A percentile compares a stretch with the other conserved stretches of the same genome.
Evolutionary conservation across 35 echinoderm and acorn worm species (phyloP).

Genomic region (Heliocidaris tuberculata): DNA sequence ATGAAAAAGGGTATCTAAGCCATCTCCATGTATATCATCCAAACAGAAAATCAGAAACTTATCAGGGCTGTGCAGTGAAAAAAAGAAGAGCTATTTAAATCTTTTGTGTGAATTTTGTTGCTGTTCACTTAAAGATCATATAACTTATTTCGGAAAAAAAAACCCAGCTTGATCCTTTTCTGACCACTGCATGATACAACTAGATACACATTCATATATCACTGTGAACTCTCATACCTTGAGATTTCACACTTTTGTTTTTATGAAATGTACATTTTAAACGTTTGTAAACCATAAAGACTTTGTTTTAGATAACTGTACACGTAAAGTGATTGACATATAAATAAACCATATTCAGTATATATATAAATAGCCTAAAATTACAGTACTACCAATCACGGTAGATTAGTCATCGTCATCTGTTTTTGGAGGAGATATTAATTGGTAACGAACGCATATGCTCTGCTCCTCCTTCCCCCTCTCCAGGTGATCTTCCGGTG

Average conservation of each 20-base stretch:
- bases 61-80: no score
- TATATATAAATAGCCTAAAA: background rate
- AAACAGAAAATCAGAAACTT: background rate
- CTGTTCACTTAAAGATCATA: background rate
- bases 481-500: background rate
- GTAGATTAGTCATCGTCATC: slow-evolving; percentile 25
- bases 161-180: background rate
- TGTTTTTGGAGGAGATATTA: slow-evolving; percentile 42
- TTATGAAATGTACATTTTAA: background rate
- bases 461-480: slow-evolving; percentile 7
- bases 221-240: background rate
- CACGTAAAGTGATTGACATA: slow-evolving; percentile 1
- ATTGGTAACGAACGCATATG: slow-evolving; percentile 43
- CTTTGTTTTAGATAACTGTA: background rate
- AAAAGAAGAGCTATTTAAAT: background rate
- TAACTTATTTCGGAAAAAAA: background rate
- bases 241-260: background rate
- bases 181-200: background rate
- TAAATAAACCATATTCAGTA: background rate
- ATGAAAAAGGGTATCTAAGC: background rate
- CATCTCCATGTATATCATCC: background rate
- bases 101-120: background rate
- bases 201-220: background rate
- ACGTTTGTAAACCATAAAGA: background rate
- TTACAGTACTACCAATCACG: slow-evolving; percentile 24